Base-by-base conservation (phyloP, 2,888 invertebrate species). In the Amiota mariae region DNA sequence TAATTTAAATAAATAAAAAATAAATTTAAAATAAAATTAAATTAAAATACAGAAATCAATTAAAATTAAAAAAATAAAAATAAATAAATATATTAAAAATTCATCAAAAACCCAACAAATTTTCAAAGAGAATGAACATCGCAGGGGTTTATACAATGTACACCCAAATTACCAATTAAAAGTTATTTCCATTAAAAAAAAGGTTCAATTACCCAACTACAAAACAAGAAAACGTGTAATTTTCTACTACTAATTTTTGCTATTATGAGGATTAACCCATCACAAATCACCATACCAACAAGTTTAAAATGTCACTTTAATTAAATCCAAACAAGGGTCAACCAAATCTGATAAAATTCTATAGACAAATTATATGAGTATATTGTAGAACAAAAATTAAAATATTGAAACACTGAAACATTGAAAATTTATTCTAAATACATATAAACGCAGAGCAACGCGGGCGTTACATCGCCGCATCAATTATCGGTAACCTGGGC, bases 401-500 rank as follows among this genome's bases (percentile, higher is more conserved):
- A 70, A 61, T 36, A 36, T 36, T 36, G 6, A 67, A 57, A 18
- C 1, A 73, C 20, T 68, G 68, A 68, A 46, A 68, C 24, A 15
- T 0, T 49, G 10, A 47, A 64, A 72, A 72, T 74, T 72, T 73
- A 71, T 20, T 64, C 66, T 67, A 74, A 81, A 78, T 79, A 36
- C 36, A 64, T 20, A 46, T 48, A 57, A 54, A 48, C n/a, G 51
- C 76, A 83, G 83, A 84, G 82, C 77, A 86, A 85, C 81, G 84
- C 87, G 72, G 85, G 85, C 61, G 84, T 85, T 75, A 81, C 87
- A 47, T 87, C 90, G 67, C 87, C 90, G 2, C 89, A 89, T 80
- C 90, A 90, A 82, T 80, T 90, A 73, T 90, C 90, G 71, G 90
- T 90, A 76, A 90, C 89, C 78, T 90, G 90, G 90, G 90, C 90